These are phyloP conservation scores for Spermophilus dauricus DNA, from an alignment of 2,113 vertebrate species.

Conservation along the genomic window DNA sequence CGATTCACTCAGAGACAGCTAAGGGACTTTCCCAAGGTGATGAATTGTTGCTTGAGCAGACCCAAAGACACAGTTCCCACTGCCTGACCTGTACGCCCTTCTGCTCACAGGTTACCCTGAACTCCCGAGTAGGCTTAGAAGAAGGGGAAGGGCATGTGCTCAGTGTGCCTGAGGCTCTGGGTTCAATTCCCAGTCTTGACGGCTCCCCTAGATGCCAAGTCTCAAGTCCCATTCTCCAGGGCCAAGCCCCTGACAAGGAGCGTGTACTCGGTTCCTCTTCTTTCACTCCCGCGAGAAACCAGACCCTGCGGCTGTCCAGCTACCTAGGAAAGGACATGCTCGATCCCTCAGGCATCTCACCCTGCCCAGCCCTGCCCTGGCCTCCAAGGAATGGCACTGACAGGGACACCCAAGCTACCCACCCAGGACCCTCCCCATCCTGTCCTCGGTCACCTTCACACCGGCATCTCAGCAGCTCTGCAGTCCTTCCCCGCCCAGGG, in stretches of 20 bases:
- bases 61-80: background rate
- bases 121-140: background rate
- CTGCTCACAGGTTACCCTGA: background rate
- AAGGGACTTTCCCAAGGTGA: slow-evolving; percentile 16
- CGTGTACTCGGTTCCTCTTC: background rate
- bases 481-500: background rate
- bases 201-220: background rate
- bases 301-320: background rate
- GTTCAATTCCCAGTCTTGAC: background rate
- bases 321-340: background rate
- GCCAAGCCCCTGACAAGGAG: background rate
- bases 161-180: too few species aligned
- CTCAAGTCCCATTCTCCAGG: background rate
- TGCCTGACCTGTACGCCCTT: background rate
- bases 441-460: background rate
- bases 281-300: background rate
- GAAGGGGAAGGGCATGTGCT: background rate
- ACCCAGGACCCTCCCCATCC: background rate
- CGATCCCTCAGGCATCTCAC: background rate
- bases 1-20: too few species aligned
- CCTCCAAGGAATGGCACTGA: background rate
- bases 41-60: background rate
- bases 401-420: background rate
- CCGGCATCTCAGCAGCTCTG: background rate
- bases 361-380: accelerated